phyloP scores from a whole-genome alignment of 2,888 invertebrate species.

The Tenthredo notha region DNA sequence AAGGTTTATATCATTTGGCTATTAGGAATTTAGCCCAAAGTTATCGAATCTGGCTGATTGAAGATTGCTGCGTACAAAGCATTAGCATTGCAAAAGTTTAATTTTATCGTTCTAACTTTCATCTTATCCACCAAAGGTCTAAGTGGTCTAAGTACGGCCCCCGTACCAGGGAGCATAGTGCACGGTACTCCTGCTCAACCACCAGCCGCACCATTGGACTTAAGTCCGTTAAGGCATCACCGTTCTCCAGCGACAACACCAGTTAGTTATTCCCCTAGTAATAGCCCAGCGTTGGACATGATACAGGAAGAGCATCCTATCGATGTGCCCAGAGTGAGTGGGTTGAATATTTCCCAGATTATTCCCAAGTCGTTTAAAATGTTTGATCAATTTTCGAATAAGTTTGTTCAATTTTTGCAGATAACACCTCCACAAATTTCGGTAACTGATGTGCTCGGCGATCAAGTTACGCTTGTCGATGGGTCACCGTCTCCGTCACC shows the following conservation, averaged over 20 bases:
- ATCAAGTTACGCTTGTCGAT: constrained; percentile 89
- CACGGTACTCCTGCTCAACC: constrained; percentile 85
- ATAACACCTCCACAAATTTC: constrained; percentile 92
- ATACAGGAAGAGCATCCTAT: constrained; percentile 87
- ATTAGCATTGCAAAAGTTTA: background rate
- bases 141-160: constrained; percentile 86
- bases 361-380: background rate
- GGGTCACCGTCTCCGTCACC: constrained; percentile 84
- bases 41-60: background rate
- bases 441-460: constrained; percentile 94
- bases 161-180: constrained; percentile 84
- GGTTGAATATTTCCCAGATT: background rate
- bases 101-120: background rate
- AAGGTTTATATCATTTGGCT: constrained; percentile 75
- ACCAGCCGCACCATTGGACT: constrained; percentile 81
- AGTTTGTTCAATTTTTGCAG: constrained; percentile 60
- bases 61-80: background rate
- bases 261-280: constrained; percentile 77
- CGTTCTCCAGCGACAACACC: constrained; percentile 79
- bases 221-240: constrained; percentile 77
- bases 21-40: background rate
- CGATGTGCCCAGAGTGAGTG: constrained; percentile 73
- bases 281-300: constrained; percentile 87
- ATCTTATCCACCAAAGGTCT: constrained; percentile 82
- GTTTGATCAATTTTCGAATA: background rate